These are phyloP conservation scores for Sturnus vulgaris DNA, from an alignment of 2,113 vertebrate species.

Conservation along the genomic window DNA sequence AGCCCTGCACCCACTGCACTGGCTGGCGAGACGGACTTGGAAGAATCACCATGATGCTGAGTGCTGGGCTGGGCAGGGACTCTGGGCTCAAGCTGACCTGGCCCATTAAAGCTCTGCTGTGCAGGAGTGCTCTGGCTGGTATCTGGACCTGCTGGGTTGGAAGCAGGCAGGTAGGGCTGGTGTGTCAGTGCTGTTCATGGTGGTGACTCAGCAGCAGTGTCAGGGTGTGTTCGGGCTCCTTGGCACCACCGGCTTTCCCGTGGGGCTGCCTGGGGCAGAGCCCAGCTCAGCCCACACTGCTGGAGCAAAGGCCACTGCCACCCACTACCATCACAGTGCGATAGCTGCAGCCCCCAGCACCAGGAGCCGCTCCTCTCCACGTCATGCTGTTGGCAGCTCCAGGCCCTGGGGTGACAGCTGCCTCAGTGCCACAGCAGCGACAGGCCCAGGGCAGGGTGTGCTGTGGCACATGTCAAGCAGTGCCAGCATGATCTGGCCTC, in stretches of 20 bases:
- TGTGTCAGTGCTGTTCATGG: fast-evolving
- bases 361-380: fast-evolving
- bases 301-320: not conserved
- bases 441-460: not conserved
- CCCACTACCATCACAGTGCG: fast-evolving
- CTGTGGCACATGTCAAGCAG: fast-evolving
- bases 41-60: fast-evolving
- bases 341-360: not conserved
- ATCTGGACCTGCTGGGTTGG: not conserved
- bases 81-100: not conserved
- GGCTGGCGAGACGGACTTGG: fast-evolving
- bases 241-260: not conserved
- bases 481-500: fast-evolving
- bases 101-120: not conserved
- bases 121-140: not conserved
- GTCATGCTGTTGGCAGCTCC: not conserved
- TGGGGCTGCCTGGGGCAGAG: not conserved
- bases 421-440: fast-evolving
- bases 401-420: not conserved
- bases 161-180: not conserved
- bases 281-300: not conserved
- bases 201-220: not conserved
- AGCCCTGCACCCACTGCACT: fast-evolving
- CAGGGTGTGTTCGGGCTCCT: not conserved
- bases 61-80: not conserved